Base-by-base conservation (phyloP, 2,113 vertebrate genomes). In the Malurus alboscapulatus region DNA sequence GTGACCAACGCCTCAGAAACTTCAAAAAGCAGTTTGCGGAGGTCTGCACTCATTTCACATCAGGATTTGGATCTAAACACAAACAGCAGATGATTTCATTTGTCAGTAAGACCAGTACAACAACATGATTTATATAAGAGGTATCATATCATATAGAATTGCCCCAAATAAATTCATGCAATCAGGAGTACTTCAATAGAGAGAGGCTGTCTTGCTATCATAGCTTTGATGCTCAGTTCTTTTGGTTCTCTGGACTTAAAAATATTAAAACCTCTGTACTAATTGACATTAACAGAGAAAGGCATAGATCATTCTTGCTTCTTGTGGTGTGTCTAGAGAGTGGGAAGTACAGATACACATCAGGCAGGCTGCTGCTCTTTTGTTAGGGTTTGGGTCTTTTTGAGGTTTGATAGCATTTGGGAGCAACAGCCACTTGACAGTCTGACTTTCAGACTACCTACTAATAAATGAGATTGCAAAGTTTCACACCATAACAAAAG, bases 1-100 rank as follows among this genome's bases (percentile, higher is more conserved):
- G 86, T 36, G 61, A 12, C 81, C 77, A 98, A 88, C 26, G 94
- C 83, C 38, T 97, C 97, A 16, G 93, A 97, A 75, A 98, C 75
- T 5, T 67, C 12, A 67, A 94, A 96, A 55, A 98, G 97, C 36
- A 93, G 48, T 12, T 4, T 84, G 15, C 1, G 38, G 75, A 97
- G 87, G 36, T 88, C 51, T 85, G 87, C 63, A 45, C 17, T 87
- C 79, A 82, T 88, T 92, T 96, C 88, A 67, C 75, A 67, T 83
- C 59, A 86, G 48, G 59, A 90, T 85, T 69, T 85, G 48, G 67
- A 90, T 71, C 96, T 96, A 77, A 92, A 94, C 20, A 88, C 19
- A 83, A 89, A 48, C 4, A 58, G 24, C 58, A 58, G 40, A 69
- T 47, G 66, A 66, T 73, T 66, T 74, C 4, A n/a, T 55, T 48